Evolutionary conservation across 2,888 invertebrate species (phyloP), one percentile per base, ranked within the genome.

Genomic region (Leptinotarsa juncta): DNA sequence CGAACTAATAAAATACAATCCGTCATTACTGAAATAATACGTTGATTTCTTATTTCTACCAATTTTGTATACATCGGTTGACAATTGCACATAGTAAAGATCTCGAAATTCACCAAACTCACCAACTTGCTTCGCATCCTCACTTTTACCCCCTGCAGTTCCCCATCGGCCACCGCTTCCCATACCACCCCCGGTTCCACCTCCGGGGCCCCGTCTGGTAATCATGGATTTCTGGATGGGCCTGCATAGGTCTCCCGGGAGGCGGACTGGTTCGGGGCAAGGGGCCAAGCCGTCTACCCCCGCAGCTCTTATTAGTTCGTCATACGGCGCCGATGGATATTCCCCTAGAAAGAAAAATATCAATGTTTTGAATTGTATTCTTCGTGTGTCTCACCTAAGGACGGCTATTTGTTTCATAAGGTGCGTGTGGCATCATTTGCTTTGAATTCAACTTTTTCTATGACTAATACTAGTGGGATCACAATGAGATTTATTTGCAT

Each of bases 191-290:
- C 82, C 80, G 16, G 76, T 77, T 69, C 79, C 77, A 51, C 82
- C 82, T 15, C 81, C 80, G 23, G 84, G 81, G 15, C 81, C 81
- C n/a, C 83, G 78, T 4, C 82, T 83, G 65, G 85, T 81, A 2
- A 85, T 84, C 3, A 82, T 82, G 10, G 89, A 87, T 79, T 88
- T 89, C 66, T 90, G 89, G 1, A 89, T 88, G 1, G 90, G 91
- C 53, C 91, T 86, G 82, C 90, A 91, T 0, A 91, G 90, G 84
- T 91, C 91, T 0, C 91, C 91, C 0, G 91, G 91, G 65, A 91
- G 85, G 1, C 89, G 87, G 84, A 90, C 88, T 0, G 91, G 90
- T 82, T 91, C 90, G 3, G 91, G 88, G 80, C 91, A 91, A 3
- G 91, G 90, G 0, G 90, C 88, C 0, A 86, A 80, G 3, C 91